Evolutionary conservation across 2,113 vertebrate genomes (phyloP).

Genomic region (Columba janthina): DNA sequence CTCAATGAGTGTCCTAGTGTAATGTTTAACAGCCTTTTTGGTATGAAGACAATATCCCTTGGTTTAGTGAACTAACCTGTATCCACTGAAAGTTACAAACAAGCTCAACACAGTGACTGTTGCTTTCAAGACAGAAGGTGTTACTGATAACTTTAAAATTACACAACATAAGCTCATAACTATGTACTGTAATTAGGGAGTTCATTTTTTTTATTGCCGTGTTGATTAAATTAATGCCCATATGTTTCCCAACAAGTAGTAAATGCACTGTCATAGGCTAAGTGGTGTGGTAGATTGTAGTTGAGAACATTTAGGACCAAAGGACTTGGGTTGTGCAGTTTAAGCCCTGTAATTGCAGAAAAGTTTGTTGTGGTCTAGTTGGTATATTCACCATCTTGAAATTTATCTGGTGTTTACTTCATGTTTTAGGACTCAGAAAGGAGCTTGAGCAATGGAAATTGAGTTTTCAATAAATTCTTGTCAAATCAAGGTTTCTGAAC

Average conservation of each 20-base stretch:
- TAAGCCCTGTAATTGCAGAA: not conserved
- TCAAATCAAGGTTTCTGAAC: not conserved
- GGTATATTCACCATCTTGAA: not conserved
- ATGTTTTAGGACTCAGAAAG: not conserved
- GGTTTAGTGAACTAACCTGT: not conserved
- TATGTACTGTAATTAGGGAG: not conserved
- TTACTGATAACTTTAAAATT: not conserved
- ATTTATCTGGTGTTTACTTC: not conserved
- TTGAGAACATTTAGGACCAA: not conserved
- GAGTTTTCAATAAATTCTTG: not conserved
- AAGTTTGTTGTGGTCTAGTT: not conserved
- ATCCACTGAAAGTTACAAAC: not conserved
- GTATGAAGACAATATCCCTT: accelerated
- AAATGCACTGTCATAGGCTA: not conserved
- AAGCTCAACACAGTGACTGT: not conserved
- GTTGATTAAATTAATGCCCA: not conserved
- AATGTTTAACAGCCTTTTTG: not conserved
- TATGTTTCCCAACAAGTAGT: not conserved
- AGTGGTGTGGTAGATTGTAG: not conserved
- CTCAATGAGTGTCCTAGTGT: not conserved
- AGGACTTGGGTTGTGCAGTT: not conserved
- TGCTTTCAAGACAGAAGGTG: not conserved
- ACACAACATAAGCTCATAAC: not conserved
- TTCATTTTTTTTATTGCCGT: not conserved
- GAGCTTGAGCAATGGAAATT: not conserved